These are phyloP conservation scores for Sinohyriopsis cumingii DNA, from an alignment of 2,888 invertebrate species.

Conservation along the genomic window DNA sequence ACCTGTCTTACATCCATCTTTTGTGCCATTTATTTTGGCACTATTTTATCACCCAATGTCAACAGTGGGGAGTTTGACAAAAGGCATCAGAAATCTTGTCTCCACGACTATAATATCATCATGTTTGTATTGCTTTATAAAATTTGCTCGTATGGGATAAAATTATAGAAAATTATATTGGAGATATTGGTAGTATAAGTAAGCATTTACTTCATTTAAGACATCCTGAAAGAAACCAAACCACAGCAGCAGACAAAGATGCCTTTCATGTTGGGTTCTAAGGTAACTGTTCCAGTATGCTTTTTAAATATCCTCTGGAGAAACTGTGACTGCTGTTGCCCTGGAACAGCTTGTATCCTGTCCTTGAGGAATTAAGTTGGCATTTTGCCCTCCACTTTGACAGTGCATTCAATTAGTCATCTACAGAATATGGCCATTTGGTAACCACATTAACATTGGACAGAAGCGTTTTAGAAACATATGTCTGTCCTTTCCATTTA, in stretches of 20 bases:
- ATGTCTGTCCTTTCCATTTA: too few species aligned
- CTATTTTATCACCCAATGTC: slow-evolving; percentile 1
- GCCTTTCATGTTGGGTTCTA: slow-evolving; percentile 3
- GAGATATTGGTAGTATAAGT: slow-evolving; percentile 21
- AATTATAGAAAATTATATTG: slow-evolving; percentile 16
- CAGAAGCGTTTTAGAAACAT: too few species aligned
- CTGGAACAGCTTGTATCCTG: not conserved
- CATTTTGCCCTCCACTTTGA: too few species aligned
- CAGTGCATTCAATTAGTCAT: too few species aligned
- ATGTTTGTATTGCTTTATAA: too few species aligned
- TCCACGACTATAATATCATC: too few species aligned
- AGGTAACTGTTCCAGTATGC: slow-evolving; percentile 6
- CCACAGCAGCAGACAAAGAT: slow-evolving; percentile 7
- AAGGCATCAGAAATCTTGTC: too few species aligned
- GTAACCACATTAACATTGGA: too few species aligned
- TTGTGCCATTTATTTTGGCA: slow-evolving; percentile 21
- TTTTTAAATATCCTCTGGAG: slow-evolving; percentile 1
- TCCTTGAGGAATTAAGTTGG: too few species aligned
- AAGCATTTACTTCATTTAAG: slow-evolving; percentile 12
- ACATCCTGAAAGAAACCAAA: slow-evolving; percentile 13
- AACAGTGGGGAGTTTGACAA: too few species aligned
- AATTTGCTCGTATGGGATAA: not conserved
- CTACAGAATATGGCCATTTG: too few species aligned
- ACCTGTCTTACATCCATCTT: slow-evolving; percentile 26
- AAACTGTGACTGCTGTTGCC: slow-evolving; percentile 1